phyloP scores from a whole-genome alignment of 2,113 vertebrate species.

The Eidolon helvum region DNA sequence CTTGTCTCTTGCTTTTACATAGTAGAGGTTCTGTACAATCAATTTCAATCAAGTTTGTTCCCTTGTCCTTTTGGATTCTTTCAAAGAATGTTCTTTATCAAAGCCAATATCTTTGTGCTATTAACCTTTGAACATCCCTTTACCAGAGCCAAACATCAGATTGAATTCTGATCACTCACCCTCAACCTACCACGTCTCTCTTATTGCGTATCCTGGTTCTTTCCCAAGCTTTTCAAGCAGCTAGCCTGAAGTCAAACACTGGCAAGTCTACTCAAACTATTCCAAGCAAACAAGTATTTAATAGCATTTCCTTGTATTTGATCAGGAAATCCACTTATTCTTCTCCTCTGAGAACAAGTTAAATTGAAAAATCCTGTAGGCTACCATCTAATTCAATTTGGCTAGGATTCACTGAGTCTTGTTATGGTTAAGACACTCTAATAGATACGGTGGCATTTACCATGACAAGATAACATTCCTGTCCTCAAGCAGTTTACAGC shows the following conservation, averaged over 20 bases:
- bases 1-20: neutral
- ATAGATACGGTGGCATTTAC: neutral
- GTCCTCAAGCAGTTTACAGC: neutral
- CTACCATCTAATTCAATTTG: neutral
- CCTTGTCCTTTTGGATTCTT: constrained; percentile 29
- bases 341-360: constrained; percentile 19
- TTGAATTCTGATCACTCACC: constrained; percentile 19
- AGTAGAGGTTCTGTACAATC: constrained; percentile 41
- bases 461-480: neutral
- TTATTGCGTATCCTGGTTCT: neutral
- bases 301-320: constrained; percentile 10
- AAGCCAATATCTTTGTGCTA: constrained; percentile 54
- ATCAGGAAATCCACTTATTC: constrained; percentile 50
- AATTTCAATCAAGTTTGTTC: constrained; percentile 43
- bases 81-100: constrained; percentile 62
- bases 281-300: constrained; percentile 5
- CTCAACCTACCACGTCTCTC: neutral
- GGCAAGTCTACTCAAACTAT: neutral
- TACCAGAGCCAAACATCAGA: neutral
- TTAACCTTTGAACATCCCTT: constrained; percentile 43
- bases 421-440: neutral
- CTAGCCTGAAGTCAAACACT: neutral
- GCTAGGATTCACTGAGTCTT: neutral
- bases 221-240: neutral
- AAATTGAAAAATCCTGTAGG: neutral